phyloP scores from a whole-genome alignment of 2,888 invertebrate genomes.

The Poecilus cupreus region DNA sequence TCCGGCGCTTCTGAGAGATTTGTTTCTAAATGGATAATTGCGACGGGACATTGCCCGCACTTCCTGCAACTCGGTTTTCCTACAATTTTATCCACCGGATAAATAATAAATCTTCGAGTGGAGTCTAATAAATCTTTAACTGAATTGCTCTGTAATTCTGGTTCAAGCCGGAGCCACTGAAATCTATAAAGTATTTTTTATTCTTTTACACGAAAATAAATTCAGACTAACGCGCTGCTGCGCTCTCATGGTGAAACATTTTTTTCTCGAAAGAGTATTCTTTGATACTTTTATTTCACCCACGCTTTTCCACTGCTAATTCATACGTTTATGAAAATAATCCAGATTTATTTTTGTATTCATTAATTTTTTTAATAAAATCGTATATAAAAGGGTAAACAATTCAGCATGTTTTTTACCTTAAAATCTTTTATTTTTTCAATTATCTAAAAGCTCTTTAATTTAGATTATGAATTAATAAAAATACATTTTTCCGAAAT shows the following conservation, averaged over 20 bases:
- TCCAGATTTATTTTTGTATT: too few relatives aligned
- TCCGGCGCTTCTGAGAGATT: constrained; percentile 4
- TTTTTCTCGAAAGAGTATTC: background rate
- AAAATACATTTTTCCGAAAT: too few relatives aligned
- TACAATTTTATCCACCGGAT: constrained; percentile 1
- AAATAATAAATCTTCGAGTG: constrained; percentile 18
- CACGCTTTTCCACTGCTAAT: too few relatives aligned
- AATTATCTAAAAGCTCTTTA: too few relatives aligned
- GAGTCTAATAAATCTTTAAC: constrained; percentile 28
- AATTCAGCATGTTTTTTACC: too few relatives aligned
- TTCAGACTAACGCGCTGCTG: background rate
- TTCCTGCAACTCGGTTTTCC: background rate
- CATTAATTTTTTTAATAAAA: too few relatives aligned
- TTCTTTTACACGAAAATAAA: constrained; percentile 21
- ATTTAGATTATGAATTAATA: too few relatives aligned
- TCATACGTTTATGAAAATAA: too few relatives aligned
- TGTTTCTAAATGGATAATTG: constrained; percentile 44
- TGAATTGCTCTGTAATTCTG: constrained; percentile 24
- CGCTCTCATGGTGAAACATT: background rate
- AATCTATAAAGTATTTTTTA: constrained; percentile 38
- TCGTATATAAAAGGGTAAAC: too few relatives aligned
- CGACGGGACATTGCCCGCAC: background rate
- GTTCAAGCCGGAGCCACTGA: background rate
- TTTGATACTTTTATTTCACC: too few relatives aligned
- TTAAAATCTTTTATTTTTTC: too few relatives aligned